A percentile compares a stretch with the other conserved stretches of the same genome.
These are phyloP conservation scores for Salvelinus fontinalis DNA, from an alignment of 2,113 vertebrate species.

Conservation along the genomic window DNA sequence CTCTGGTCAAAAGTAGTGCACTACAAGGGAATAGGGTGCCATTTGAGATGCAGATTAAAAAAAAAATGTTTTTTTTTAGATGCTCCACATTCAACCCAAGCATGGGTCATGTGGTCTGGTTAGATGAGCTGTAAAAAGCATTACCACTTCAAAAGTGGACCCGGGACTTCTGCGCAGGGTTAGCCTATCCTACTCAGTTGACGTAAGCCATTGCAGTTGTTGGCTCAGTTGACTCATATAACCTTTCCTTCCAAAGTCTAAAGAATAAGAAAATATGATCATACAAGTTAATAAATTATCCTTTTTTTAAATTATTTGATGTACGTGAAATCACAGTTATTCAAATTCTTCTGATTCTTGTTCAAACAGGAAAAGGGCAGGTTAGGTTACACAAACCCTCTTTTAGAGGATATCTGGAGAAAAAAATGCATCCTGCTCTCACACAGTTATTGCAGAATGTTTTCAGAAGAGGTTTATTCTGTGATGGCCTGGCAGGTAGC, in stretches of 20 bases:
- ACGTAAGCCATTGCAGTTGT: slow-evolving; percentile 3
- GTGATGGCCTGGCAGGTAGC: background rate
- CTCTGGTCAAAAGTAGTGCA: too few relatives aligned
- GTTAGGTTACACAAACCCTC: background rate
- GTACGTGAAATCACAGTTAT: too few relatives aligned
- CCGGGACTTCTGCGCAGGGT: background rate
- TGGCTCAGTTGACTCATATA: slow-evolving; percentile 9
- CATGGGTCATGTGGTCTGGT: slow-evolving; percentile 6
- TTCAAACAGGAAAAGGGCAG: background rate
- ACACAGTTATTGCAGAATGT: background rate
- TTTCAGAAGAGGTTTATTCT: background rate
- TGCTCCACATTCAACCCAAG: background rate
- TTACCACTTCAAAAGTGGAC: slow-evolving; percentile 16
- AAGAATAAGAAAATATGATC: too few relatives aligned
- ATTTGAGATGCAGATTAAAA: too few relatives aligned
- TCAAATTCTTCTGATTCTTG: too few relatives aligned
- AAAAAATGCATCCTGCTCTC: background rate
- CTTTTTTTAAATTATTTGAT: too few relatives aligned
- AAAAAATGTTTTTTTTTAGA: too few relatives aligned
- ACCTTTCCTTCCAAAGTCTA: too few relatives aligned
- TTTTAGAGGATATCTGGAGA: background rate
- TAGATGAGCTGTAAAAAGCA: slow-evolving; percentile 13
- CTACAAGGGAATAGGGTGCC: too few relatives aligned
- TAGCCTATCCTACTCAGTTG: background rate
- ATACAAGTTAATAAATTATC: too few relatives aligned